Percentiles rank a stretch among this genome's conserved stretches.
Evolutionary conservation across 2,888 invertebrate genomes (phyloP).

Genomic region (Apodemia duryi): DNA sequence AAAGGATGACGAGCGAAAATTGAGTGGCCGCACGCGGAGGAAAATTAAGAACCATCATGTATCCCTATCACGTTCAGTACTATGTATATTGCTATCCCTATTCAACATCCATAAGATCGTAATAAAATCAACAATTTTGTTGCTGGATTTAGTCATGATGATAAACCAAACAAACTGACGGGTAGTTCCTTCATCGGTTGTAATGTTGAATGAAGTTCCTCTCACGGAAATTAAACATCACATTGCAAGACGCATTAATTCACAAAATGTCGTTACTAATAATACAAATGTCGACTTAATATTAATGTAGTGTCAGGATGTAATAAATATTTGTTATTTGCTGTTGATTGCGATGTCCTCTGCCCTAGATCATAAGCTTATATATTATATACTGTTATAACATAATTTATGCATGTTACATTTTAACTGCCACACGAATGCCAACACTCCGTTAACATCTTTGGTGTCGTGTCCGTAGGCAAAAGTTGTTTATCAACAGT

Average conservation of each 20-base stretch:
- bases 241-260: conserved; percentile 14
- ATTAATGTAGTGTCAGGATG: neutral
- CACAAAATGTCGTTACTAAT: neutral
- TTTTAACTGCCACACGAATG: too few species aligned
- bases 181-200: neutral
- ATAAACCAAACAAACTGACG: conserved; percentile 11
- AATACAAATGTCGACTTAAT: neutral
- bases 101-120: conserved; percentile 9
- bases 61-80: conserved; percentile 15
- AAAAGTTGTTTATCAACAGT: too few species aligned
- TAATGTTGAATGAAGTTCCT: conserved; percentile 10
- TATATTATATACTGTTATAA: too few species aligned
- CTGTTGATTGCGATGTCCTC: neutral
- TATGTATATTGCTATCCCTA: neutral
- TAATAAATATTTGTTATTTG: neutral
- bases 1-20: conserved; percentile 71
- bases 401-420: too few species aligned
- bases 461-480: too few species aligned
- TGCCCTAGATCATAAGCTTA: too few species aligned
- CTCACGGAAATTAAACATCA: conserved; percentile 11
- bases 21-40: conserved; percentile 68
- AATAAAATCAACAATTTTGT: conserved; percentile 8
- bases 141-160: conserved; percentile 3
- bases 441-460: too few species aligned
- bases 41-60: conserved; percentile 25